Percentiles rank a stretch among this genome's conserved stretches.
phyloP scores from a whole-genome alignment of 2,888 invertebrate genomes.

The Neocrepidodera transversa region DNA sequence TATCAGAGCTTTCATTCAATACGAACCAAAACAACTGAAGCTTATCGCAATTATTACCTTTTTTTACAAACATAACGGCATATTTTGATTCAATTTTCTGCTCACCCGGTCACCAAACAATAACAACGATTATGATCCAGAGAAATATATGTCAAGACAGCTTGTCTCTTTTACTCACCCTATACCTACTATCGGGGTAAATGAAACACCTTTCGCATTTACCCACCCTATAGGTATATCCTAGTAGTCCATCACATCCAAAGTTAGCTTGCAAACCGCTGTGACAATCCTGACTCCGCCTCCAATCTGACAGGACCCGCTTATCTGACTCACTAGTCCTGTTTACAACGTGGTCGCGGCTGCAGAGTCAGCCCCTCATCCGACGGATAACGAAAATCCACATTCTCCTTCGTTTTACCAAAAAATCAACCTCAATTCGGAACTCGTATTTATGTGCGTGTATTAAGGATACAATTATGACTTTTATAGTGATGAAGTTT shows the following conservation, averaged over 20 bases:
- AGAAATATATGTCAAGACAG: conserved; percentile 32
- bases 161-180: conserved; percentile 32
- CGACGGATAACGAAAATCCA: conserved; percentile 52
- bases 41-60: conserved; percentile 21
- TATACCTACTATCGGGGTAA: conserved; percentile 29
- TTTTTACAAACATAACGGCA: conserved; percentile 33
- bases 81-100: conserved; percentile 42
- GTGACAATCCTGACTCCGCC: conserved; percentile 60
- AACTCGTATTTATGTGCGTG: background rate
- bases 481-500: conserved; percentile 13
- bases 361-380: conserved; percentile 51
- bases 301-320: conserved; percentile 54
- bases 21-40: conserved; percentile 12
- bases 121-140: conserved; percentile 30
- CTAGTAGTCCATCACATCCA: conserved; percentile 49
- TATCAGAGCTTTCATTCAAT: conserved; percentile 14
- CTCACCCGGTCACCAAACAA: conserved; percentile 32
- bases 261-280: conserved; percentile 60
- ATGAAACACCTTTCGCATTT: conserved; percentile 40
- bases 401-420: conserved; percentile 29
- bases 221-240: conserved; percentile 51
- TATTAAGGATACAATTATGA: conserved; percentile 1
- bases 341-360: conserved; percentile 55
- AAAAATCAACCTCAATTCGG: conserved; percentile 45
- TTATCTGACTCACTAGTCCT: conserved; percentile 59